These are phyloP conservation scores for Sebastes cheni DNA, from an alignment of 2,797 vertebrate genomes.

Conservation along the genomic window DNA sequence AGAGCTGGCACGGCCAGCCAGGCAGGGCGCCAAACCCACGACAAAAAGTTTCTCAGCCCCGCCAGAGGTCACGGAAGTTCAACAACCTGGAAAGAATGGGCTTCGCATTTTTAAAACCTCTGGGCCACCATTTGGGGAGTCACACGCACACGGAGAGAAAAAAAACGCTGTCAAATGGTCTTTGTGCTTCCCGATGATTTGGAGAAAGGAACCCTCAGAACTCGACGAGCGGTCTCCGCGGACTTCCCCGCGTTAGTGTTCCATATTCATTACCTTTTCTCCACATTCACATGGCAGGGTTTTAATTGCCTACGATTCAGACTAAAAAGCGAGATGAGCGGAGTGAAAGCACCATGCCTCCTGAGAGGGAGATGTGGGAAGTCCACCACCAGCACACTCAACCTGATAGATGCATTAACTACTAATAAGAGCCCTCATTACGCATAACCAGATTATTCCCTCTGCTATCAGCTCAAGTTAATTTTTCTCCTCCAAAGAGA, in stretches of 20 bases:
- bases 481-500: slow-evolving; percentile 46
- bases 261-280: slow-evolving; percentile 80
- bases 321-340: slow-evolving; percentile 66
- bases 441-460: slow-evolving; percentile 74
- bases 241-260: slow-evolving; percentile 68
- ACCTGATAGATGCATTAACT: slow-evolving; percentile 63
- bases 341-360: slow-evolving; percentile 56
- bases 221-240: slow-evolving; percentile 66
- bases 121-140: slow-evolving; percentile 62
- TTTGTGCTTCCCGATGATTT: slow-evolving; percentile 72
- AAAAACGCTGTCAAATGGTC: slow-evolving; percentile 69
- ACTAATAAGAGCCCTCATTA: slow-evolving; percentile 74
- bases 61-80: slow-evolving; percentile 75
- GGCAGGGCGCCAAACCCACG: slow-evolving; percentile 67
- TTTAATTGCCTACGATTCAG: slow-evolving; percentile 79
- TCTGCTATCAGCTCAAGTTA: slow-evolving; percentile 38
- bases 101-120: slow-evolving; percentile 76
- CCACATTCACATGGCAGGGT: slow-evolving; percentile 59
- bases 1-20: slow-evolving; percentile 69
- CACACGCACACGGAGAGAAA: slow-evolving; percentile 34
- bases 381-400: slow-evolving; percentile 65
- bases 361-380: slow-evolving; percentile 66
- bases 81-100: slow-evolving; percentile 74
- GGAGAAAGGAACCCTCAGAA: slow-evolving; percentile 73
- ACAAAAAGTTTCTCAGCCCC: slow-evolving; percentile 74